Conservation (phyloP, 2,888 invertebrate genomes). For the Bombyx huttoni region DNA sequence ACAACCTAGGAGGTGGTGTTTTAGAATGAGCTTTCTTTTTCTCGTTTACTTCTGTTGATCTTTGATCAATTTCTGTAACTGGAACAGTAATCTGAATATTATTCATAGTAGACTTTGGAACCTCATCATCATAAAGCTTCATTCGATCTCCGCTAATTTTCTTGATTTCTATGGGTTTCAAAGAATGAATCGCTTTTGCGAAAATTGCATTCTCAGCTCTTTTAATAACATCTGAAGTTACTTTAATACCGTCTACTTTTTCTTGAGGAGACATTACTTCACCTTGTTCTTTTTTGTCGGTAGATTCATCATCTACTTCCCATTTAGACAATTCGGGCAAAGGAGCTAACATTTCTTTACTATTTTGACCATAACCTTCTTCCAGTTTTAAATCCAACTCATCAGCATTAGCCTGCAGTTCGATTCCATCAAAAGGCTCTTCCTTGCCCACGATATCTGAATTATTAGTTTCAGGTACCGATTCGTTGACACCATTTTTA, state of each 20-base stretch:
- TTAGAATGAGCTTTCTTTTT: constrained; percentile 52
- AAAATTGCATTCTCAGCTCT: constrained; percentile 93
- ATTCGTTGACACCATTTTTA: constrained; percentile 42
- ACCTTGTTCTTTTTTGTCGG: constrained; percentile 59
- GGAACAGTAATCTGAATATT: constrained; percentile 73
- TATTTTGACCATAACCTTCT: constrained; percentile 31
- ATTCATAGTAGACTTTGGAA: constrained; percentile 44
- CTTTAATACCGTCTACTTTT: constrained; percentile 75
- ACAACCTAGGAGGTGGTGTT: constrained; percentile 75
- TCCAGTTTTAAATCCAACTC: constrained; percentile 71
- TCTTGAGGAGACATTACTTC: constrained; percentile 60
- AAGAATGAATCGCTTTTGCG: constrained; percentile 88
- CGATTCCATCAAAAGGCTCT: constrained; percentile 69
- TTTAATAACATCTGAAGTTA: constrained; percentile 89
- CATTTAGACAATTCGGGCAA: constrained; percentile 89
- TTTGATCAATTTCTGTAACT: constrained; percentile 47
- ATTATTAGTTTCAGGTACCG: constrained; percentile 25
- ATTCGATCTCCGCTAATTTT: constrained; percentile 80
- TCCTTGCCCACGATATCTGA: constrained; percentile 55
- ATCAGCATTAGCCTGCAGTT: constrained; percentile 70
- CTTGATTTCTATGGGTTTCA: constrained; percentile 82
- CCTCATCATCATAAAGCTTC: constrained; percentile 74
- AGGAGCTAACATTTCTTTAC: constrained; percentile 77
- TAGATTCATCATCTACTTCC: constrained; percentile 80
- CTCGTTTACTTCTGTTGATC: constrained; percentile 61